phyloP scores from a whole-genome alignment of 2,888 invertebrate genomes.

The Calameuta filiformis region DNA sequence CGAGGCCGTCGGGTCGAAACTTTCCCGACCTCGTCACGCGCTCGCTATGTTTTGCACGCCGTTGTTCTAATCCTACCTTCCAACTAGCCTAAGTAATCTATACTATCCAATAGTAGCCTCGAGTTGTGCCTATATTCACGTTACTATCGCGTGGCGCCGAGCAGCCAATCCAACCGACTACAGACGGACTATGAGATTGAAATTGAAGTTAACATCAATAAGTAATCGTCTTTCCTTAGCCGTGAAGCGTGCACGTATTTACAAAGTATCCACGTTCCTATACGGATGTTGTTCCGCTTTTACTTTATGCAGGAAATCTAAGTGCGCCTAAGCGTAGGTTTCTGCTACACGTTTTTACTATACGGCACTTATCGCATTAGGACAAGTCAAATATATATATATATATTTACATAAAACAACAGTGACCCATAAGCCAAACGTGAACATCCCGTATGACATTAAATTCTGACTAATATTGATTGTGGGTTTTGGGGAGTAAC shows the following conservation, averaged over 20 bases:
- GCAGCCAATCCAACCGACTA: background rate
- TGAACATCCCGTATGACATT: background rate
- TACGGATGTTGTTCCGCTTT: background rate
- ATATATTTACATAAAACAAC: background rate
- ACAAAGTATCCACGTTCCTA: background rate
- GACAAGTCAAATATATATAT: no score
- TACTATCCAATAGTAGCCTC: background rate
- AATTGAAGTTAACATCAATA: background rate
- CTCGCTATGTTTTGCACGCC: slow-evolving; percentile 12
- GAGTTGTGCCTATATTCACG: background rate
- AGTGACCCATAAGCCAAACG: background rate
- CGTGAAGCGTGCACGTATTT: background rate
- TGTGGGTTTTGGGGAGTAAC: background rate
- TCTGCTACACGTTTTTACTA: background rate
- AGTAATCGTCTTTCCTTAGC: background rate
- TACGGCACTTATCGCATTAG: background rate
- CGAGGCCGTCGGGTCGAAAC: slow-evolving; percentile 50
- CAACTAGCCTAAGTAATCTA: background rate
- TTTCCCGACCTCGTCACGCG: slow-evolving; percentile 53
- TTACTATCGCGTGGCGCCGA: background rate
- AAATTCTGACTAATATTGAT: background rate
- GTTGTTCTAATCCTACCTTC: background rate
- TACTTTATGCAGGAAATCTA: background rate
- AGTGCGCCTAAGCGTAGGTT: background rate
- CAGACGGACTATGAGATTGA: background rate